These are phyloP conservation scores for Enteromius anoplus DNA, from an alignment of 2,797 vertebrate genomes.

Conservation along the genomic window DNA sequence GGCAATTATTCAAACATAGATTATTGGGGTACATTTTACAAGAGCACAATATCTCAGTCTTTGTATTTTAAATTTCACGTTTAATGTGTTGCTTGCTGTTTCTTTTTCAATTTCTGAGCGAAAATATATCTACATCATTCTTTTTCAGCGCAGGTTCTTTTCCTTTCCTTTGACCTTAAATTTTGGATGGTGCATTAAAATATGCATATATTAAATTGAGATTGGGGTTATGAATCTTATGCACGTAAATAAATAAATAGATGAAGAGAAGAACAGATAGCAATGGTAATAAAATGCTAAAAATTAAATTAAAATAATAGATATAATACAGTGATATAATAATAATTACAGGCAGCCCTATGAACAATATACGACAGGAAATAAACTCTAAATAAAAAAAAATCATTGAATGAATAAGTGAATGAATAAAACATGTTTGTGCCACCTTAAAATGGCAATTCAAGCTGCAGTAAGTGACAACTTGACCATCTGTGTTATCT, in stretches of 20 bases:
- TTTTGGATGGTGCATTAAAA: background rate
- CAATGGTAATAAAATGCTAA: background rate
- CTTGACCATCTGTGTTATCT: background rate
- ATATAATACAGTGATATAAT: background rate
- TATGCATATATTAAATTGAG: background rate
- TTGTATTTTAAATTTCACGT: background rate
- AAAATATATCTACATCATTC: background rate
- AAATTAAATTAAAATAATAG: background rate
- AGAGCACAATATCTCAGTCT: background rate
- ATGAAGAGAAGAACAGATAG: background rate
- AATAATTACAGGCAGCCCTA: slow-evolving; percentile 13
- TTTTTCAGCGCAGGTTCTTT: background rate
- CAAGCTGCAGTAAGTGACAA: background rate
- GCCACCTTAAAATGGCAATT: background rate
- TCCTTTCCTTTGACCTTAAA: background rate
- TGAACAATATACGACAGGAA: slow-evolving; percentile 42
- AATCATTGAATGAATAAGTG: background rate
- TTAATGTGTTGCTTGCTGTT: background rate
- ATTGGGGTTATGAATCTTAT: background rate
- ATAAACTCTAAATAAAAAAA: slow-evolving; percentile 36
- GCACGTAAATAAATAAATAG: background rate
- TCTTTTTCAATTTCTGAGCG: background rate
- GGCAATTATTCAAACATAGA: background rate
- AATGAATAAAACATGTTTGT: background rate
- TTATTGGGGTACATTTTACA: background rate